Conservation (phyloP, 2,113 vertebrate genomes). For the Gobio gobio region DNA sequence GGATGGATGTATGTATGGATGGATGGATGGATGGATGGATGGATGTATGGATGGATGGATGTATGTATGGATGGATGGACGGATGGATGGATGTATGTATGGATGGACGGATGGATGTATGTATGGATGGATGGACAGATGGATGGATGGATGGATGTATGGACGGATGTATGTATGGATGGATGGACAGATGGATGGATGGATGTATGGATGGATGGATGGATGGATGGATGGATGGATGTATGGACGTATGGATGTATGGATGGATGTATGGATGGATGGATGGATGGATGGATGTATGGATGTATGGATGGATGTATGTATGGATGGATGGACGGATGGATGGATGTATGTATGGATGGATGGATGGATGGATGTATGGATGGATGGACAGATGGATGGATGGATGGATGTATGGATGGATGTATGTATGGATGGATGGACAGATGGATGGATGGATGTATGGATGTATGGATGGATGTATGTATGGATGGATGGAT, state of each 20-base stretch:
- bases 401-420: not conserved
- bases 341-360: no score
- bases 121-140: not conserved
- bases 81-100: not conserved
- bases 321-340: no score
- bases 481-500: no score
- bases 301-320: no score
- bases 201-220: not conserved
- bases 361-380: no score
- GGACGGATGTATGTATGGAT: not conserved
- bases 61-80: not conserved
- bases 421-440: not conserved
- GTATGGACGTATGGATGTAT: no score
- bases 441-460: no score
- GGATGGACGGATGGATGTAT: fast-evolving
- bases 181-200: no score
- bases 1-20: not conserved
- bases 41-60: not conserved
- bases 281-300: no score
- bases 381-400: not conserved
- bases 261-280: no score
- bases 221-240: not conserved
- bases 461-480: no score
- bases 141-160: not conserved
- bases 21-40: not conserved